Evolutionary conservation across 2,113 vertebrate genomes (phyloP), one percentile per base, ranked within the genome.

Genomic region (Narcine bancroftii): DNA sequence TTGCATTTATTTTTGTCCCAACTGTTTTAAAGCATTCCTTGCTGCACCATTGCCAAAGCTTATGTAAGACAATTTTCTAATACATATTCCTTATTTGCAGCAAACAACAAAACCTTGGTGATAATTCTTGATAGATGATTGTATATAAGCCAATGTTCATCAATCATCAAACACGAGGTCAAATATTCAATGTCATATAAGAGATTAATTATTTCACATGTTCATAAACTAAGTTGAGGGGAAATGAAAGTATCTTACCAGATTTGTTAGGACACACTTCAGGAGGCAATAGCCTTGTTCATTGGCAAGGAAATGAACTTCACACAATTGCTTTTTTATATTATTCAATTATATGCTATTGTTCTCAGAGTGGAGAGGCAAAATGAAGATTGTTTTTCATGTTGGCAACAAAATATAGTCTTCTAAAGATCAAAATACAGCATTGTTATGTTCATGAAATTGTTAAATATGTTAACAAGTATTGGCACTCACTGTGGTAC

Each of bases 231-330:
- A 69, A 45, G 29, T 42, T 69, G 39, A 29, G 39, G 21, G 87
- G 36, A 91, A 91, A 45, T 69, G 65, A 91, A 65, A 91, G 45
- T 81, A 69, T 45, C 65, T 91, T n/a, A 69, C 60, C 63, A 69
- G 60, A 66, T 69, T 24, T 91, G 60, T 45, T 69, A 21, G 63
- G 87, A 91, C 63, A 39, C 39, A 66, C 39, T 66, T 91, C 39
- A 66, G 87, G 63, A 91, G 60, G 39, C 87, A 91, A 29, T 56
- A 63, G 15, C 15, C n/a, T 42, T 91, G 87, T 36, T 91, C 39
- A 29, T 91, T 91, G 87, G 87, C 63, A 69, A 91, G 87, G 39
- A 91, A 91, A 45, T 91, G 87, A 11, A 91, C 39, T 91, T 42
- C 63, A 91, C 10, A 66, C 39, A 91, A 91, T 66, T 89, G 63